Evolutionary conservation across 2,797 vertebrate species (phyloP).

Genomic region (Triplophysa yarkandensis): DNA sequence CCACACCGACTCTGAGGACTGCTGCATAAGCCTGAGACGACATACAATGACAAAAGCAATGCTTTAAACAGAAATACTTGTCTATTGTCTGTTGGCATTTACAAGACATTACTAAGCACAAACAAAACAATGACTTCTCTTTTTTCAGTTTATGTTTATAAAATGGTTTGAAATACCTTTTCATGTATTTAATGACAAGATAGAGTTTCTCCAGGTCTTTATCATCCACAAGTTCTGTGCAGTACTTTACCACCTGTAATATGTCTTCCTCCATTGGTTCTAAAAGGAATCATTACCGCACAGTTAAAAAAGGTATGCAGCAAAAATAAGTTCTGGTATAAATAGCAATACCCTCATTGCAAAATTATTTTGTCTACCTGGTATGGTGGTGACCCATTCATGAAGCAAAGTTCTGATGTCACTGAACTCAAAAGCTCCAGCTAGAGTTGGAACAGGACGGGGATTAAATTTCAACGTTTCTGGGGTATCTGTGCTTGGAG

Average conservation of each 20-base stretch:
- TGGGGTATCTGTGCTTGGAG: constrained; percentile 63
- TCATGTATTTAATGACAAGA: constrained; percentile 98
- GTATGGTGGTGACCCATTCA: constrained; percentile 97
- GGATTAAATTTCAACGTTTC: constrained; percentile 60
- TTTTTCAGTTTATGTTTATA: no score
- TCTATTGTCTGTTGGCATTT: neutral
- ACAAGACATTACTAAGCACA: no score
- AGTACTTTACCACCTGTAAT: constrained; percentile 96
- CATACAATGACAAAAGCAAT: neutral
- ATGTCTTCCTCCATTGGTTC: constrained; percentile 99
- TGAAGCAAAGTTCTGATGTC: constrained; percentile 88
- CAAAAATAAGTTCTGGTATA: constrained; percentile 49
- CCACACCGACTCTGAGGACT: constrained; percentile 96
- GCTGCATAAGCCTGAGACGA: constrained; percentile 89
- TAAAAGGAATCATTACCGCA: constrained; percentile 66
- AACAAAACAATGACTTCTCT: no score
- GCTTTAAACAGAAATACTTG: neutral
- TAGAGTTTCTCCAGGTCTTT: constrained; percentile 96
- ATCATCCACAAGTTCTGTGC: constrained; percentile 96
- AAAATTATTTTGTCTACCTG: no score
- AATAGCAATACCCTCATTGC: no score
- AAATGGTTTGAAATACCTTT: no score
- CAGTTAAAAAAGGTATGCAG: constrained; percentile 32
- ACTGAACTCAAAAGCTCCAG: constrained; percentile 87
- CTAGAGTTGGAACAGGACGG: constrained; percentile 83